Evolutionary conservation across 2,113 vertebrate species (phyloP).

Genomic region (Pica pica): DNA sequence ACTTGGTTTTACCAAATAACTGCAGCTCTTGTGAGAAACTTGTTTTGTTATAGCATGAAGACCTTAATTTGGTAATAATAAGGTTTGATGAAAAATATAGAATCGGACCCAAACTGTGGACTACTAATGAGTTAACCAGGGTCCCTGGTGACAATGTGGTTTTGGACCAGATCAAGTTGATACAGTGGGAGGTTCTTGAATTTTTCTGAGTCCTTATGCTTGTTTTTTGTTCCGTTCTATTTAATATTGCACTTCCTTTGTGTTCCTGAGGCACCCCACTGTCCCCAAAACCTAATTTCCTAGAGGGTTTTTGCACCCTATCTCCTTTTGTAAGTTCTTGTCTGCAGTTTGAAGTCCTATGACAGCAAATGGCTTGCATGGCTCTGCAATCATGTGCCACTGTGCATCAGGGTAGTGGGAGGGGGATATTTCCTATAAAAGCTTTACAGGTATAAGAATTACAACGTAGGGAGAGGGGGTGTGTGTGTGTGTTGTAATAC

Average conservation of each 20-base stretch:
- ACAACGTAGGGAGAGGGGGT: not conserved
- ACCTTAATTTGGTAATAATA: not conserved
- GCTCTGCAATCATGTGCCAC: not conserved
- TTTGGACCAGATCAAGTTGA: not conserved
- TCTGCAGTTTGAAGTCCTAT: not conserved
- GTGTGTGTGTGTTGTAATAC: not conserved
- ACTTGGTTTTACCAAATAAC: not conserved
- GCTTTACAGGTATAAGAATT: not conserved
- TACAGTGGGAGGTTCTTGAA: not conserved
- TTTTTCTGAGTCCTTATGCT: not conserved
- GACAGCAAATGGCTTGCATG: not conserved
- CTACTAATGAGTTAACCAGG: not conserved
- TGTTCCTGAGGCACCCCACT: not conserved
- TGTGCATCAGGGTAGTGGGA: not conserved
- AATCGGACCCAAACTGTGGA: not conserved
- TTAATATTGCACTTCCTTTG: not conserved
- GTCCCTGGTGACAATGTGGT: rapidly evolving
- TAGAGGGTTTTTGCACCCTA: not conserved
- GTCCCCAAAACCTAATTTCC: not conserved
- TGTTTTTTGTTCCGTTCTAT: not conserved
- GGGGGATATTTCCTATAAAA: not conserved
- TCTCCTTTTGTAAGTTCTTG: not conserved
- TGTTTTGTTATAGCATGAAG: not conserved
- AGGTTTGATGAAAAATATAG: not conserved
- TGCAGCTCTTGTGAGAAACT: not conserved